phyloP scores from a whole-genome alignment of 1,140 invertebrate genomes.

The Himalopsyche phryganea region DNA sequence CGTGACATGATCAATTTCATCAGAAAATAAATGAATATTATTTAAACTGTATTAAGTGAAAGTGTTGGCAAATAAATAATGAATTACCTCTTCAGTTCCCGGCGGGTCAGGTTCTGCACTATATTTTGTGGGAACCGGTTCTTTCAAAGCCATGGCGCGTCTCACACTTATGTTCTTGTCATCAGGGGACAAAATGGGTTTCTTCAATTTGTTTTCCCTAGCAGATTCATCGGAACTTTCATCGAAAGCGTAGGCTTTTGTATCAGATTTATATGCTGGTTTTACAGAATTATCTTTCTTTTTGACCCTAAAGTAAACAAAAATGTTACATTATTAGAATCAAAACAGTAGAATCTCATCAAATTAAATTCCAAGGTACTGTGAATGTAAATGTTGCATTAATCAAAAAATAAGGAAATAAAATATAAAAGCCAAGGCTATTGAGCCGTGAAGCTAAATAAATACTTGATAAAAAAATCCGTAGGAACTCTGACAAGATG shows the following conservation, averaged over 20 bases:
- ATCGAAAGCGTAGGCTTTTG: constrained; percentile 50
- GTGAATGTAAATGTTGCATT: too few species aligned
- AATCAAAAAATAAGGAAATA: too few species aligned
- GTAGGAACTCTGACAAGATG: too few species aligned
- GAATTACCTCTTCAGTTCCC: constrained; percentile 41
- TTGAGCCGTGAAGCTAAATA: too few species aligned
- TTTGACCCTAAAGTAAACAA: constrained; percentile 42
- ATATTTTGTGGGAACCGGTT: constrained; percentile 41
- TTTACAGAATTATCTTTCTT: constrained; percentile 48
- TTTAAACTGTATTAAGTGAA: too few species aligned
- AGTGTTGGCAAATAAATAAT: too few species aligned
- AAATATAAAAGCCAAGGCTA: too few species aligned
- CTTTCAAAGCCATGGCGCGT: constrained; percentile 58
- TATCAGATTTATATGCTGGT: constrained; percentile 42
- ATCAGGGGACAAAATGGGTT: constrained; percentile 29
- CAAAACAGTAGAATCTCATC: too few species aligned
- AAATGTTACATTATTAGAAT: neutral
- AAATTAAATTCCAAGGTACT: too few species aligned
- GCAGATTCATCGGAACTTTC: constrained; percentile 52
- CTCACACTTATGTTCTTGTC: constrained; percentile 57
- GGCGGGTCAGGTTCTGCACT: constrained; percentile 47
- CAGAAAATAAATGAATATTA: too few species aligned
- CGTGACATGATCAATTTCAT: too few species aligned
- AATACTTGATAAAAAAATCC: too few species aligned
- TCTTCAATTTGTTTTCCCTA: constrained; percentile 36